Base-by-base conservation (phyloP, 2,113 vertebrate species). In the Hippocampus abdominalis region DNA sequence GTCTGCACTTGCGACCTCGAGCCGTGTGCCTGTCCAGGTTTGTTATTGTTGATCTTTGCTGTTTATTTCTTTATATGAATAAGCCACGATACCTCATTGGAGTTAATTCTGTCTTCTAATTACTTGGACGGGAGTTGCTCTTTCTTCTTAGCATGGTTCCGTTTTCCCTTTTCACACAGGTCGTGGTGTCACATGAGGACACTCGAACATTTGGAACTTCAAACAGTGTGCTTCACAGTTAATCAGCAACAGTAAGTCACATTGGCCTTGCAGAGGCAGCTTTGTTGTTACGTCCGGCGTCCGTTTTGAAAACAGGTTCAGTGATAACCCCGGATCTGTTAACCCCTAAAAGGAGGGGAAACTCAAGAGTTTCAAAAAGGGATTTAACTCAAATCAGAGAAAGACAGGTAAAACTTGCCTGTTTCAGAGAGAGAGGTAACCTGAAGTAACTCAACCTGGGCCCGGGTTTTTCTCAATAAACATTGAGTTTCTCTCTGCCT, bases 201-300 rank as follows among this genome's bases (percentile, higher is more conserved):
- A 71, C 23, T 64, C 10, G 10, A 27, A 48, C 13, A 64, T 21
- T 46, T 49, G 63, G 62, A 64, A 42, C 62, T 27, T 63, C 4
- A 63, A 42, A 16, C 57, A 39, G 61, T 13, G 59, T 21, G 36
- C 10, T 63, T 46, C 8, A 73, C 12, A 23, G 57, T 29, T 70
- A 40, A 73, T 9, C 70, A 70, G 48, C 66, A 80, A 36, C 56
- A 90, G 89, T 90, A 85, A 88, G 87, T 81, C 5, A 13, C 65
- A 20, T 48, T 66, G 42, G 23, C 13, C 13, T 66, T 16, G 13
- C 49, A 21, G 20, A 51, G 51, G 20, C 21, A 29, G 44, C 7
- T 7, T 46, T 64, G 15, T 36, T 61, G 40, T 42, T 42, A n/a
- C 36, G 15, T 32, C 27, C 15, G 16, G 25, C 27, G 18, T 36